Conservation (phyloP, 1,140 invertebrate genomes). For the Drosophila dunni region DNA sequence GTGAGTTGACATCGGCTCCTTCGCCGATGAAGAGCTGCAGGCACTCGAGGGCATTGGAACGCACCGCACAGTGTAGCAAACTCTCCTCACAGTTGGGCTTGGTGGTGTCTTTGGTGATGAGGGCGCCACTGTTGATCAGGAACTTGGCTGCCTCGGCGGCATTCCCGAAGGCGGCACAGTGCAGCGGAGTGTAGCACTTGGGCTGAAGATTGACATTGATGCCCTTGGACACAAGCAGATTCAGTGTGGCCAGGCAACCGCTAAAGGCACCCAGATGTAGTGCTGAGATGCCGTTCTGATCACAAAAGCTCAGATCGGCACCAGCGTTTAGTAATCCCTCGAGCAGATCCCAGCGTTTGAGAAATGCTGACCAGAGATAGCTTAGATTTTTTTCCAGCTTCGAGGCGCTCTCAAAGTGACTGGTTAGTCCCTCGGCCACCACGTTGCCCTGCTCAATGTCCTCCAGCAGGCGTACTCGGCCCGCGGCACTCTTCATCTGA, state of each 20-base stretch:
- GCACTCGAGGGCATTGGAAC: constrained; percentile 90
- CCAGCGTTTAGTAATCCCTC: constrained; percentile 87
- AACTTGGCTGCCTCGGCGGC: constrained; percentile 89
- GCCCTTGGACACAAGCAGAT: constrained; percentile 88
- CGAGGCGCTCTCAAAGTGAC: constrained; percentile 86
- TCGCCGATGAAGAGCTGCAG: constrained; percentile 89
- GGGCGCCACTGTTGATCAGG: constrained; percentile 88
- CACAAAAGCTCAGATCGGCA: constrained; percentile 89
- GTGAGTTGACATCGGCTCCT: constrained; percentile 88
- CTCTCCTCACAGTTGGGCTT: constrained; percentile 89
- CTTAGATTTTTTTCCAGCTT: constrained; percentile 89
- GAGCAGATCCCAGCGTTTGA: constrained; percentile 88
- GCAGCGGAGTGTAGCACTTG: constrained; percentile 90
- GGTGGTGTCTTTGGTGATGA: constrained; percentile 86
- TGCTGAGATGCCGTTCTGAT: constrained; percentile 89
- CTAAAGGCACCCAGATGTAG: constrained; percentile 92
- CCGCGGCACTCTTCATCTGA: constrained; percentile 88
- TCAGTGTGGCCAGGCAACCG: constrained; percentile 89
- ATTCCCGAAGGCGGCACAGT: constrained; percentile 93
- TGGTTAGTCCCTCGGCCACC: constrained; percentile 86
- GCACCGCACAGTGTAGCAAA: constrained; percentile 91
- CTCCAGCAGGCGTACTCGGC: constrained; percentile 88
- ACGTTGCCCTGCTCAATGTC: constrained; percentile 89
- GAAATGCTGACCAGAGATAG: constrained; percentile 89
- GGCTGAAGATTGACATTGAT: constrained; percentile 88